Base-by-base conservation (phyloP, 2,888 invertebrate species). In the Hirudinaria manillensis region DNA sequence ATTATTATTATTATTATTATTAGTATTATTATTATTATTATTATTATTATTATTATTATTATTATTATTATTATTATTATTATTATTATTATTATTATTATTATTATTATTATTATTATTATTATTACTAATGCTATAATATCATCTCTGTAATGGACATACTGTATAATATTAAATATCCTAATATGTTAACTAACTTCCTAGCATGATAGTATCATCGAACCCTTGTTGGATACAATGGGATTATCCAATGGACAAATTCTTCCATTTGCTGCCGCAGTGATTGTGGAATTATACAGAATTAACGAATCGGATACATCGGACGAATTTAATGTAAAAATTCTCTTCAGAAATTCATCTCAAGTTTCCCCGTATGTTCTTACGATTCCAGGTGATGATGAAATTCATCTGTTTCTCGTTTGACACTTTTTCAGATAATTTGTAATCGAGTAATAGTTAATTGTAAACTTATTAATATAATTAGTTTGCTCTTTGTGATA, bases 61-160 rank as follows among this genome's bases (percentile, higher is more conserved):
- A 53, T 53, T 53, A 53, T 53, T 53, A 53, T 53, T 53, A 53
- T 53, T 53, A 56, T 13, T 56, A 56, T 56, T 56, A 56, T 56
- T 56, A 56, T 56, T 56, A 56, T 56, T 56, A 56, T 56, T 56
- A 56, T 56, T 56, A 56, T 56, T 56, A 56, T 56, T 56, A 56
- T 56, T 56, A 56, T 56, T 56, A 56, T 56, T 56, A 56, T 56
- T 56, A 56, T 56, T 27, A 13, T 16, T 53, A 53, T 45, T 45
- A 45, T 45, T 45, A 45, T 45, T 45, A 45, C 6, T n/a, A n/a
- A n/a, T n/a, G n/a, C n/a, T n/a, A n/a, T n/a, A n/a, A n/a, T n/a
- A n/a, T n/a, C n/a, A n/a, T n/a, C n/a, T n/a, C n/a, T n/a, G n/a
- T n/a, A n/a, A n/a, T n/a, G n/a, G n/a, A n/a, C n/a, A n/a, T n/a